Evolutionary conservation across 2,797 vertebrate genomes (phyloP).

Genomic region (Sarcoramphus papa): DNA sequence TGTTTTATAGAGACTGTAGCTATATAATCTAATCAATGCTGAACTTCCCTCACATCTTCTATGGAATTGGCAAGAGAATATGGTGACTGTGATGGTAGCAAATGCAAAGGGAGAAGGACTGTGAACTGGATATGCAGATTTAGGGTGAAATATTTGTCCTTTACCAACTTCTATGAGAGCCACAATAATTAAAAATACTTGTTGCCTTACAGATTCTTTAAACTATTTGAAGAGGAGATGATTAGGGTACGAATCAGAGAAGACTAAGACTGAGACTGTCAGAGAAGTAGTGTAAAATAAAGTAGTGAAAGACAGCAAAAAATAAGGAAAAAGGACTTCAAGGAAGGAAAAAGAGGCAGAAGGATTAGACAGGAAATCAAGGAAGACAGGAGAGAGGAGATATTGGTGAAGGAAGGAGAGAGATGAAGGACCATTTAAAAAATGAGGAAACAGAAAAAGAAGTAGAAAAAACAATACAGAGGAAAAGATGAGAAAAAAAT

Average conservation of each 20-base stretch:
- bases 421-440: background rate
- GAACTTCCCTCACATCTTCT: background rate
- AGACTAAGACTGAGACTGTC: background rate
- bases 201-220: background rate
- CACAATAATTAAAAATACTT: background rate
- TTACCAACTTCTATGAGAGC: background rate
- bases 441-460: background rate
- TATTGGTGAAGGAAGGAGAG: background rate
- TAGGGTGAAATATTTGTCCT: background rate
- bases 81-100: background rate
- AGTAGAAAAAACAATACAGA: background rate
- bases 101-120: background rate
- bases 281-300: background rate
- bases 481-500: background rate
- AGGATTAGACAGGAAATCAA: background rate
- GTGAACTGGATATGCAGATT: background rate
- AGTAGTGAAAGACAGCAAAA: background rate
- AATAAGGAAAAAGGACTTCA: background rate
- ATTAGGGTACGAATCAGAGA: background rate
- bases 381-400: background rate
- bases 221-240: background rate
- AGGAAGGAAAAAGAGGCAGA: background rate
- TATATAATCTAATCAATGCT: background rate
- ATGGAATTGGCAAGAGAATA: background rate
- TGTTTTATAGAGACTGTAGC: background rate